A percentile compares a stretch with the other conserved stretches of the same genome.
Evolutionary conservation across 2,888 invertebrate genomes (phyloP).

Genomic region (Clepsis dumicolana): DNA sequence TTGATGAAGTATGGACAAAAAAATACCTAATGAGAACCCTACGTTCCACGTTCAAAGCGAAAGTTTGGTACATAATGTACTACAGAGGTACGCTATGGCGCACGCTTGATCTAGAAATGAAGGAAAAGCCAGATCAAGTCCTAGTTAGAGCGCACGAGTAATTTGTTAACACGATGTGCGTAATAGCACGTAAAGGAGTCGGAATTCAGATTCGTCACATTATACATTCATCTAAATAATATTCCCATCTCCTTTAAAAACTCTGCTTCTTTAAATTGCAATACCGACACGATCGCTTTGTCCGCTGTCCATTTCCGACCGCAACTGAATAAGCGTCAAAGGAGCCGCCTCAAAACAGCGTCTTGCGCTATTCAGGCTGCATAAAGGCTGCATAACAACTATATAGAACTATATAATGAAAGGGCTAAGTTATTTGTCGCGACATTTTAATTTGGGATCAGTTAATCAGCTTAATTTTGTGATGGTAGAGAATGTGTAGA

Average conservation of each 20-base stretch:
- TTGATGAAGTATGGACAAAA: background rate
- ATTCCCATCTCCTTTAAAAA: slow-evolving; percentile 20
- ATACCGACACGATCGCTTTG: slow-evolving; percentile 71
- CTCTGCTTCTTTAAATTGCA: slow-evolving; percentile 57
- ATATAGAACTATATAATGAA: background rate
- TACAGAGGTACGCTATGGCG: no score
- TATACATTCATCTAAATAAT: no score
- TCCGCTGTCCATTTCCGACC: slow-evolving; percentile 81
- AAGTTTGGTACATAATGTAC: background rate
- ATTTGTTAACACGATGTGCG: no score
- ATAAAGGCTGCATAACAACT: slow-evolving; percentile 30
- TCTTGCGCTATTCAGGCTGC: slow-evolving; percentile 25
- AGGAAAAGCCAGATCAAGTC: no score
- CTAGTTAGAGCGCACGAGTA: no score
- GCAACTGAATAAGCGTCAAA: slow-evolving; percentile 75
- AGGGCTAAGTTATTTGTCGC: background rate
- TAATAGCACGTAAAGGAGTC: no score
- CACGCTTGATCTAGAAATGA: no score
- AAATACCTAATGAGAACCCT: background rate
- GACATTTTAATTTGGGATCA: background rate
- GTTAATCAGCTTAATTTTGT: background rate
- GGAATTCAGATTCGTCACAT: no score
- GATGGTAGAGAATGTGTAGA: no score
- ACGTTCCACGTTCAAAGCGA: background rate
- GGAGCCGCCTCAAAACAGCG: slow-evolving; percentile 70